phyloP scores from a whole-genome alignment of 2,888 invertebrate genomes.

The Steinernema carpocapsae region DNA sequence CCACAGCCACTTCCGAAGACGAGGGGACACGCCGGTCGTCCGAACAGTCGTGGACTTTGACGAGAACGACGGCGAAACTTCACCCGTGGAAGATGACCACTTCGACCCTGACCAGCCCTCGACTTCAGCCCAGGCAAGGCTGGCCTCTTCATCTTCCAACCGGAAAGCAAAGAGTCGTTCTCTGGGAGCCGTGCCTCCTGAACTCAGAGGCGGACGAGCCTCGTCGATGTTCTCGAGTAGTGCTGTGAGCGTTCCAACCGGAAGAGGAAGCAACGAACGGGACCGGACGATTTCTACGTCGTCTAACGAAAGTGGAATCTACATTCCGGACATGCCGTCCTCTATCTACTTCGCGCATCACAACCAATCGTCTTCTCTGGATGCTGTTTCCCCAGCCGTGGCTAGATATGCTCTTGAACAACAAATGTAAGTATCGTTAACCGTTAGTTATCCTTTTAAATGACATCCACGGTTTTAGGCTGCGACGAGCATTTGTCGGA shows the following conservation, averaged over 20 bases:
- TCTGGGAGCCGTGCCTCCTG: background rate
- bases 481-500: conserved; percentile 24
- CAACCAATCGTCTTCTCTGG: conserved; percentile 11
- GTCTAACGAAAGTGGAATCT: conserved; percentile 37
- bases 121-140: conserved; percentile 13
- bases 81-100: conserved; percentile 11
- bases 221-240: conserved; percentile 19
- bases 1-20: conserved; percentile 29
- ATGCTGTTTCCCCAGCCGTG: conserved; percentile 20
- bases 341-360: conserved; percentile 50
- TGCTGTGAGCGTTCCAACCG: conserved; percentile 15
- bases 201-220: background rate
- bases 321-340: conserved; percentile 55
- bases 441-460: background rate
- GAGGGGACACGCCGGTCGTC: conserved; percentile 23
- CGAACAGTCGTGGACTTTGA: background rate
- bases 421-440: background rate
- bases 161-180: conserved; percentile 30
- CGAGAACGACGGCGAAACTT: conserved; percentile 22
- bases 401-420: conserved; percentile 19
- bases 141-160: background rate
- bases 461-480: background rate
- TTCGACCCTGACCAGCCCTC: conserved; percentile 28
- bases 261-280: background rate
- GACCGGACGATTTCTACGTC: conserved; percentile 25